Conservation (phyloP, 2,797 vertebrate species). For the Caiman crocodilus region DNA sequence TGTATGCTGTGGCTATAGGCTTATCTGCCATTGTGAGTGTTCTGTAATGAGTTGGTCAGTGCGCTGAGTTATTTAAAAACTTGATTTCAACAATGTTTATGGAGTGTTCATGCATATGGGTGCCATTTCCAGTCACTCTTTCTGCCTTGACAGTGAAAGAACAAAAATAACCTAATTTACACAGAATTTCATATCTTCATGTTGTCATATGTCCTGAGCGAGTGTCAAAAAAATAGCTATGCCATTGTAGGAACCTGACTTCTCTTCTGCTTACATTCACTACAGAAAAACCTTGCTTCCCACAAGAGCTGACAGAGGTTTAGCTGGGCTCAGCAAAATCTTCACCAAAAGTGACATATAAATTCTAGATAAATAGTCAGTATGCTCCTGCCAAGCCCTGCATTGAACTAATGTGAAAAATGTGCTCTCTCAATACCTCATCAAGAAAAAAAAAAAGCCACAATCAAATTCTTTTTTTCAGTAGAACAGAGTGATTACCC, state of each 20-base stretch:
- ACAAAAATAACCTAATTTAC: not conserved
- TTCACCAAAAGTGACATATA: not conserved
- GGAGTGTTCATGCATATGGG: not conserved
- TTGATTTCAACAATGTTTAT: not conserved
- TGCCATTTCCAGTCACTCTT: not conserved
- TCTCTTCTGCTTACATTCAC: not conserved
- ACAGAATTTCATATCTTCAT: not conserved
- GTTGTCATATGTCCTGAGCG: not conserved
- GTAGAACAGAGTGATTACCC: not conserved
- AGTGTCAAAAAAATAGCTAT: not conserved
- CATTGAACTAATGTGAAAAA: not conserved
- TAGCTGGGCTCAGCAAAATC: slow-evolving; percentile 30
- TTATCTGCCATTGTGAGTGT: not conserved
- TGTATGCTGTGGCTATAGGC: not conserved
- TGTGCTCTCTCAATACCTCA: not conserved
- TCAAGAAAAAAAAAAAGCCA: not conserved
- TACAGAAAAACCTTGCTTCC: not conserved
- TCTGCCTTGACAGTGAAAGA: not conserved
- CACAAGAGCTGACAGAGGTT: not conserved
- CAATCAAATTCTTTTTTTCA: not conserved
- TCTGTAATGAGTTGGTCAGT: not conserved
- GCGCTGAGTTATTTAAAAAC: no score
- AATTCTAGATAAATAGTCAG: slow-evolving; percentile 16
- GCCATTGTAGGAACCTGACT: not conserved
- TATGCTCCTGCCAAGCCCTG: not conserved